phyloP scores from a whole-genome alignment of 2,888 invertebrate genomes.

The Peribatodes rhomboidaria region DNA sequence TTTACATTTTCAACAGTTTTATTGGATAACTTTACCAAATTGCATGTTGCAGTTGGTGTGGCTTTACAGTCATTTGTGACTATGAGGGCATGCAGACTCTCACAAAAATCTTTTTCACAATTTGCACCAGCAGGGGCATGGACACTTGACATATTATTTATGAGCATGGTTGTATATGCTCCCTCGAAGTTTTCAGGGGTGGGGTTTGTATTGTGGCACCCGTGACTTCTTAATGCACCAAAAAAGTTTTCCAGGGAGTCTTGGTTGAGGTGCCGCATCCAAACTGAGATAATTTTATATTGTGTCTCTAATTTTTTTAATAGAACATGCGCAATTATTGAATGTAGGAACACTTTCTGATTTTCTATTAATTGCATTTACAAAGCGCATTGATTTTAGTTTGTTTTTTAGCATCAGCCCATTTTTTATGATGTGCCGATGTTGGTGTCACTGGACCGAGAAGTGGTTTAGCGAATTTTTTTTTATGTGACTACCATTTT shows the following conservation, averaged over 20 bases:
- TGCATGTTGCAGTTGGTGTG: no score
- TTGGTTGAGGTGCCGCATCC: conserved; percentile 51
- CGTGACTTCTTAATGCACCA: conserved; percentile 42
- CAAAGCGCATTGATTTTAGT: background rate
- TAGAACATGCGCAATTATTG: conserved; percentile 33
- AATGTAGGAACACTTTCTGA: conserved; percentile 3
- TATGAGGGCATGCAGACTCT: background rate
- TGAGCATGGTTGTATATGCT: conserved; percentile 6
- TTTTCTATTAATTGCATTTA: background rate
- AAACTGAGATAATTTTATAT: no score
- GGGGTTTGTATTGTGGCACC: conserved; percentile 30
- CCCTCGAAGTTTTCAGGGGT: conserved; percentile 23
- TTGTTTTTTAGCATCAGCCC: background rate
- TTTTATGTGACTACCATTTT: background rate
- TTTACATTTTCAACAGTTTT: background rate
- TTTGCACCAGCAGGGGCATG: conserved; percentile 40
- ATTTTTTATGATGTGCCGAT: conserved; percentile 1
- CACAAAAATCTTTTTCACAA: conserved; percentile 12
- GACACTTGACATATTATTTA: conserved; percentile 36
- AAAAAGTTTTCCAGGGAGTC: conserved; percentile 51
- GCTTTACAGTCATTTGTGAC: background rate
- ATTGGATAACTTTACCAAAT: background rate
- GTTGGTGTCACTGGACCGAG: background rate
- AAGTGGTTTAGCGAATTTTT: background rate
- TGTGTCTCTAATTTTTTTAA: no score